Evolutionary conservation across 2,888 invertebrate genomes (phyloP), one percentile per base, ranked within the genome.

Genomic region (Xestia c-nigrum): DNA sequence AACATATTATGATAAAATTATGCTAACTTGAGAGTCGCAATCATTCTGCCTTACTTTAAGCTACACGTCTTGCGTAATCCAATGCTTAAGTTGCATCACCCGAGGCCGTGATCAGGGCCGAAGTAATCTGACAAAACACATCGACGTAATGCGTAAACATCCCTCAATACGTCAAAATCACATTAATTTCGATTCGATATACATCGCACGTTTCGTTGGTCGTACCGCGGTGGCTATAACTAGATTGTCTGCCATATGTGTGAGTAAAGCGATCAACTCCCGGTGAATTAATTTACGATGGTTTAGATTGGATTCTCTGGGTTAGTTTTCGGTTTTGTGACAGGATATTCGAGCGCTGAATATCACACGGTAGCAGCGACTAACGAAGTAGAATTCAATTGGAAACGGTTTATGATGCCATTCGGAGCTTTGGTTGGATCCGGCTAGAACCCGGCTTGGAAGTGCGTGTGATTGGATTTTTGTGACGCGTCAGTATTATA

Each of bases 231-330:
- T 74, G 52, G 43, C 46, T 63, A 40, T 86, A 73, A 73, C 66
- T 67, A 52, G 24, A 21, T 74, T 72, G 57, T 24, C 55, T 7
- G 67, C 74, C 40, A 67, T 83, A 64, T 70, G 52, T 21, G 16
- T 31, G 65, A 64, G 52, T 47, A 70, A 72, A 57, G 59, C 74
- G 69, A 74, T 74, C 66, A 72, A 64, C 31, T 50, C 19, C 24
- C 50, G 4, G 40, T 10, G 61, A 73, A 76, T 73, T 74, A 70
- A 86, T 82, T 86, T 86, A 74, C 76, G 67, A 79, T 67, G 55
- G 16, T 72, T 66, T 38, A 78, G 66, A 82, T 82, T 78, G 83
- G 59, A 72, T 66, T 67, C 38, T 63, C 21, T 47, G 31, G 50
- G 57, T 63, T 81, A 69, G 78, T 68, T 81, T 83, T 47, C 57